phyloP scores from a whole-genome alignment of 2,113 vertebrate species.

The Melanerpes aurifrons region DNA sequence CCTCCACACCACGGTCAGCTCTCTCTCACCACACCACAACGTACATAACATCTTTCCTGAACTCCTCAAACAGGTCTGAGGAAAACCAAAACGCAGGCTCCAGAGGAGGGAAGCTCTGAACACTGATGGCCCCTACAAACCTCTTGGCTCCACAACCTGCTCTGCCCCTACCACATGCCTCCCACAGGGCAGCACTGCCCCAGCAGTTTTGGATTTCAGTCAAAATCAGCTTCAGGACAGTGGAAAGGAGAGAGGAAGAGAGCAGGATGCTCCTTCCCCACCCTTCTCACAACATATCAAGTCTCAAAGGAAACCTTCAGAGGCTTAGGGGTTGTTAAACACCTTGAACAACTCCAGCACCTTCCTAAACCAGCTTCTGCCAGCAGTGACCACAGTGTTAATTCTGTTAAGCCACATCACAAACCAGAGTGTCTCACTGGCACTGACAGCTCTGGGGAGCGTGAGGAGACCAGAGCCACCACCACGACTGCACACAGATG shows the following conservation, averaged over 20 bases:
- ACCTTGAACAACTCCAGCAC: background rate
- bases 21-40: constrained; percentile 58
- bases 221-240: background rate
- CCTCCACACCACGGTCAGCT: background rate
- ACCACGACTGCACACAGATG: constrained; percentile 32
- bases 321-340: background rate
- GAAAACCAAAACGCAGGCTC: constrained; percentile 57
- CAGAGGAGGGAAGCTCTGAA: constrained; percentile 35
- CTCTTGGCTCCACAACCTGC: background rate
- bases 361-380: background rate
- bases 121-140: background rate
- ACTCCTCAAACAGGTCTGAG: constrained; percentile 57
- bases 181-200: background rate
- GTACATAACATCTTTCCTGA: constrained; percentile 39
- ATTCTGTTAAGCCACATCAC: background rate
- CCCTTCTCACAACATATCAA: background rate
- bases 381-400: fast-evolving
- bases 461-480: background rate
- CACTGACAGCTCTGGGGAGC: background rate
- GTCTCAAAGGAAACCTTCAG: background rate
- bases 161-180: background rate
- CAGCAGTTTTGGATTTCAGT: background rate
- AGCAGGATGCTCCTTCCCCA: background rate
- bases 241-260: background rate
- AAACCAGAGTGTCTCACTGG: background rate